Base-by-base conservation (phyloP, 1,140 invertebrate genomes). In the Zaprionus inermis region DNA sequence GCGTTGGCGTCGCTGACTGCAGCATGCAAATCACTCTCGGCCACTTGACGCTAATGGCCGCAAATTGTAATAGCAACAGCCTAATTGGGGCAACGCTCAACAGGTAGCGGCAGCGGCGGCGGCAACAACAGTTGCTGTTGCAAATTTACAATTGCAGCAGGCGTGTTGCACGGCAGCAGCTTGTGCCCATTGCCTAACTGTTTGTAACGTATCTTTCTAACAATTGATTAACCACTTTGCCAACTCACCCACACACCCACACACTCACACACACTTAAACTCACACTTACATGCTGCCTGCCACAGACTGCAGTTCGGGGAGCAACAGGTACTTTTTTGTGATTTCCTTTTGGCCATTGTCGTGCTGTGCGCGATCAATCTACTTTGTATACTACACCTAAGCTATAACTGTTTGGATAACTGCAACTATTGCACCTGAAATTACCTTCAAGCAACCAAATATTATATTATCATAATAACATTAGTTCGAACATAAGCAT, bases 241-340 rank as follows among this genome's bases (percentile, higher is more conserved):
- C 56, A 36, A 57, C 46, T 34, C 36, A 11, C 32, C 22, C 52
- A 73, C 36, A 66, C 36, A 70, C 57, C 32, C 30, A 68, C 54
- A 36, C 64, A 22, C 18, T 11, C 20, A 34, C 59, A 57, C 30
- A n/a, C 38, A 65, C 24, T 51, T 16, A 30, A n/a, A 63, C 55
- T 46, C 1, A 41, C 28, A 41, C 28, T 34, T 24, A 55, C 52
- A 80, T 73, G 64, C 74, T 64, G 68, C 57, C 67, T 16, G 41
- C 89, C 72, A 72, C 93, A 95, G 94, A 93, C 94, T 95, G 93
- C 94, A 94, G 93, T 95, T 95, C 93, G 94, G 94, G 93, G 90
- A 91, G 66, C 90, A 89, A 89, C 95, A 95, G 95, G 95, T 95
- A 95, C 93, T 95, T 93, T 95, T 94, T 93, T 94, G 94, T 92